Evolutionary conservation across 2,797 vertebrate species (phyloP).

Genomic region (Euthynnus affinis): DNA sequence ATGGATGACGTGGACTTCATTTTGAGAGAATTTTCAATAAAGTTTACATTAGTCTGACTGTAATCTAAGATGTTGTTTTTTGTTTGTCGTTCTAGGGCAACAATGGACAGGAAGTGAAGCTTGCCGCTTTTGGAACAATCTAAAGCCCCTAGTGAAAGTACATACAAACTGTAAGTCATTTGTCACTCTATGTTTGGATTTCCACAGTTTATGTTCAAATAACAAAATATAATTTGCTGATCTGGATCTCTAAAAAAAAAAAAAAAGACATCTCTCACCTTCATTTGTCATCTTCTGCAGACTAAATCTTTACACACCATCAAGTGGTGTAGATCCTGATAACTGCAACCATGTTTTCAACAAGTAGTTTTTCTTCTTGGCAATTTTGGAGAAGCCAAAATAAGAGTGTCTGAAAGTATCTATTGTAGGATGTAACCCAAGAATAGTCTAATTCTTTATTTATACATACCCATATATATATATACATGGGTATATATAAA

Average conservation of each 20-base stretch:
- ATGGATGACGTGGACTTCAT: constrained; percentile 1
- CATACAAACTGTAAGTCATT: constrained; percentile 52
- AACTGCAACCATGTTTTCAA: neutral
- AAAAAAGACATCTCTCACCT: neutral
- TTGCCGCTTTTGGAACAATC: constrained; percentile 21
- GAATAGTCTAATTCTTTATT: too few relatives aligned
- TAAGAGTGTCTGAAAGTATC: neutral
- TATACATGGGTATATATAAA: too few relatives aligned
- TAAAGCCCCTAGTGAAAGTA: constrained; percentile 47
- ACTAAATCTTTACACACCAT: neutral
- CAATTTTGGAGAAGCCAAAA: neutral
- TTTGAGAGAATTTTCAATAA: neutral
- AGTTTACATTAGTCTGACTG: neutral
- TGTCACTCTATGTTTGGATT: neutral
- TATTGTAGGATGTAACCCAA: too few relatives aligned
- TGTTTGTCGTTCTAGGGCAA: constrained; percentile 47
- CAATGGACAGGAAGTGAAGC: constrained; percentile 61
- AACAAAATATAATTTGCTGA: neutral
- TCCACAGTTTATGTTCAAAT: neutral
- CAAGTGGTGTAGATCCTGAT: neutral
- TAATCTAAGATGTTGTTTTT: neutral
- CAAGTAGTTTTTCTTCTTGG: neutral
- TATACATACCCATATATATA: too few relatives aligned
- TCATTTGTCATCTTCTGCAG: neutral
- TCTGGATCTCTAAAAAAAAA: neutral